A percentile compares a stretch with the other conserved stretches of the same genome.
Evolutionary conservation across 1,140 invertebrate genomes (phyloP).

Genomic region (Drosophila bifasciata): DNA sequence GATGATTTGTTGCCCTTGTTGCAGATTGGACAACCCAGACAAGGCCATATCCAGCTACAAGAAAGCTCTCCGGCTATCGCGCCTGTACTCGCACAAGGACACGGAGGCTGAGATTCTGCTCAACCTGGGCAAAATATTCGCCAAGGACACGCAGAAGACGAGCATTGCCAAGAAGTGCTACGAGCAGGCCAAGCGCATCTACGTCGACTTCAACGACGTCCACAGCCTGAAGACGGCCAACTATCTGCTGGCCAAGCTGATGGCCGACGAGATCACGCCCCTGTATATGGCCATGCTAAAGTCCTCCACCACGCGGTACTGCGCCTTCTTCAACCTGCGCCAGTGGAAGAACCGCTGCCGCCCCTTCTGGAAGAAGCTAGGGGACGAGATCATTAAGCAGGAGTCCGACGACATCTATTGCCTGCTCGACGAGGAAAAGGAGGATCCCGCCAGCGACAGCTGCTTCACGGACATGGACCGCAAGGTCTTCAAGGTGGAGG

Average conservation of each 20-base stretch:
- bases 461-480: conserved; percentile 24
- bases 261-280: conserved; percentile 74
- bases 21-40: conserved; percentile 49
- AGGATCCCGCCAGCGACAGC: conserved; percentile 30
- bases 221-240: conserved; percentile 64
- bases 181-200: conserved; percentile 69
- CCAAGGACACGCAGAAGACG: conserved; percentile 49
- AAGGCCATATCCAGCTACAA: conserved; percentile 61
- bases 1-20: neutral
- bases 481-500: conserved; percentile 55
- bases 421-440: conserved; percentile 63
- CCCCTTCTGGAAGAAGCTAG: conserved; percentile 65
- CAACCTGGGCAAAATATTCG: conserved; percentile 67
- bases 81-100: conserved; percentile 38
- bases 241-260: conserved; percentile 69
- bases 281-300: conserved; percentile 78
- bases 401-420: conserved; percentile 65
- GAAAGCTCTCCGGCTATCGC: conserved; percentile 52
- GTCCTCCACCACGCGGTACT: conserved; percentile 51
- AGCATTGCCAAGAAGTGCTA: conserved; percentile 68
- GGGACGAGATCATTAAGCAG: conserved; percentile 61
- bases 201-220: conserved; percentile 69
- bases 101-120: conserved; percentile 63
- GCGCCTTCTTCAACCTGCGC: conserved; percentile 71
- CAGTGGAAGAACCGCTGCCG: conserved; percentile 79